Base-by-base conservation (phyloP, 2,797 vertebrate species). In the Phylloscopus collybita region DNA sequence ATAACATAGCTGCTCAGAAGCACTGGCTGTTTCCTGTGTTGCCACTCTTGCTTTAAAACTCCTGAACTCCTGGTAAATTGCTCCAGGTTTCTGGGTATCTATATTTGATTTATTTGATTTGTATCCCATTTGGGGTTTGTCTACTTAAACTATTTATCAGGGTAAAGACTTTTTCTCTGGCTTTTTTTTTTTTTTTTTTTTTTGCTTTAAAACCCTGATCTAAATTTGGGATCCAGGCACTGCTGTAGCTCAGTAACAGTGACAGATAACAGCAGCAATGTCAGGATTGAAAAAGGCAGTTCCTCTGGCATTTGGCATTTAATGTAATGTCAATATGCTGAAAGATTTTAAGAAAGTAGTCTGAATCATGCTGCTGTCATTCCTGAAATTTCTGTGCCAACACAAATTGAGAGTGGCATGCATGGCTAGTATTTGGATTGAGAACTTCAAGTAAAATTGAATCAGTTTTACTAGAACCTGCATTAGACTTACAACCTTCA, bases 281-380 rank as follows among this genome's bases (percentile, higher is more conserved):
- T 88, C 50, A 78, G 66, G 51, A 91, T 38, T 88, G 66, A 73
- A 65, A 91, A 72, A 62, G 40, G 74, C 91, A 88, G 59, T 50
- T 95, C 51, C 34, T 90, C 62, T 84, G 76, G 70, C 44, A 60
- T 59, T 90, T 73, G 80, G 51, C 42, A 89, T 92, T 92, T 81
- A 45, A 60, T 47, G 34, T 49, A 82, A 72, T 57, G 74, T 86
- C 92, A 88, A 32, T 50, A 88, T 2, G 5, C 36, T 79, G 85
- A 69, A 84, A 61, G 76, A 50, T 76, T 94, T 94, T 42, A 72
- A 70, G 50, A 40, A 90, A 76, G 21, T 11, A 51, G n/a, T 36
- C 78, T 93, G 83, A 92, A 86, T 88, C 53, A n/a, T 71, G 56
- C 49, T 42, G 29, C 80, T 92, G 67, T 80, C 86, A 36, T 53